Evolutionary conservation across 1,140 invertebrate species (phyloP).

Genomic region (Neelides sp.): DNA sequence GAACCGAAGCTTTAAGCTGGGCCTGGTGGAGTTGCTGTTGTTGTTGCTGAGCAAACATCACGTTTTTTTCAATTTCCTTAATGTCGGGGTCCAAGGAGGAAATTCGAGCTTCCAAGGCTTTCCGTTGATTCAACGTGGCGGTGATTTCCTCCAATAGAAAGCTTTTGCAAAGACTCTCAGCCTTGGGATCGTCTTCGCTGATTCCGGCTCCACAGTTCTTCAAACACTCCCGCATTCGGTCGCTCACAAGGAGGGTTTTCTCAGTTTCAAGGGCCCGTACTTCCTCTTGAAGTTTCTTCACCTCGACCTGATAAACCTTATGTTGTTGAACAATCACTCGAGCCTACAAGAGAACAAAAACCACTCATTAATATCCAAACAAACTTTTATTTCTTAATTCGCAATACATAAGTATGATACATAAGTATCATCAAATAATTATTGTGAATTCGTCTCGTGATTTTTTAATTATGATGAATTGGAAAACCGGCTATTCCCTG

Average conservation of each 20-base stretch:
- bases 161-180: constrained; percentile 15
- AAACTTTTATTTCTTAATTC: too few species aligned
- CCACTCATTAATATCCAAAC: too few species aligned
- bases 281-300: constrained; percentile 65
- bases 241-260: constrained; percentile 17
- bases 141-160: constrained; percentile 52
- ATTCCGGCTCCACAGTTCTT: constrained; percentile 11
- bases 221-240: neutral
- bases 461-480: too few species aligned
- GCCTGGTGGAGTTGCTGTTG: constrained; percentile 21
- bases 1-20: constrained; percentile 5
- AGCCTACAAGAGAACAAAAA: constrained; percentile 44
- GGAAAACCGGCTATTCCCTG: too few species aligned
- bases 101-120: constrained; percentile 64
- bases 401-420: too few species aligned
- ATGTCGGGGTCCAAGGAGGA: constrained; percentile 61
- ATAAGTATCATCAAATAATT: too few species aligned
- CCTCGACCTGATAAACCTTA: constrained; percentile 77
- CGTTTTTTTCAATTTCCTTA: constrained; percentile 51
- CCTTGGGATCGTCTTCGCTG: constrained; percentile 9
- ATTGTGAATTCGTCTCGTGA: too few species aligned
- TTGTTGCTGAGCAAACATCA: constrained; percentile 12
- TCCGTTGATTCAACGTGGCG: constrained; percentile 61
- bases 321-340: constrained; percentile 77
- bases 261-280: constrained; percentile 40